Conservation (phyloP, 2,888 invertebrate species). For the Tiliacea citrago region DNA sequence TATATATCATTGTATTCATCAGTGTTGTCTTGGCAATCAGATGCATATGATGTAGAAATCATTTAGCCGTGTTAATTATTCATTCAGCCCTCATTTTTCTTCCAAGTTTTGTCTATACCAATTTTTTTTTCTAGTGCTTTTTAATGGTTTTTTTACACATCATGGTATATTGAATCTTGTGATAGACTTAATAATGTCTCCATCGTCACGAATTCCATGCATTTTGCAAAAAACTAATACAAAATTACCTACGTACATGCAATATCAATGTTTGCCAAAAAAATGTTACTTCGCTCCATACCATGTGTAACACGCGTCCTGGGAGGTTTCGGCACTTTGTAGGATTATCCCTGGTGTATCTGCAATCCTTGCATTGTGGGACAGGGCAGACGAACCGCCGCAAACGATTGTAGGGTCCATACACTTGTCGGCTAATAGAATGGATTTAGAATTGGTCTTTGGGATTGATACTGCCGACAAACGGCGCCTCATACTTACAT, state of each 20-base stretch:
- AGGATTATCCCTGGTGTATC: conserved; percentile 77
- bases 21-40: too few species aligned
- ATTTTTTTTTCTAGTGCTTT: too few species aligned
- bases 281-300: neutral
- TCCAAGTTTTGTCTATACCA: too few species aligned
- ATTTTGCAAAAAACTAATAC: neutral
- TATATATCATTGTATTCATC: too few species aligned
- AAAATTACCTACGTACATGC: neutral
- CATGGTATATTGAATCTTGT: neutral
- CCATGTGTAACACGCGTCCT: conserved; percentile 66
- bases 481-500: neutral
- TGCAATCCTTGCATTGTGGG: conserved; percentile 68
- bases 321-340: conserved; percentile 84
- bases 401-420: conserved; percentile 52
- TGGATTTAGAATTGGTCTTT: conserved; percentile 39
- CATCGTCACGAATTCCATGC: neutral
- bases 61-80: too few species aligned
- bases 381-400: conserved; percentile 41
- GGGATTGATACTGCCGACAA: conserved; percentile 35
- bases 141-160: too few species aligned
- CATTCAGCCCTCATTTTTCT: too few species aligned
- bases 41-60: too few species aligned
- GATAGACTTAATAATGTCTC: neutral
- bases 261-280: conserved; percentile 18
- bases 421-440: conserved; percentile 52